phyloP scores from a whole-genome alignment of 2,797 vertebrate species.

The Aotus griseimembra region DNA sequence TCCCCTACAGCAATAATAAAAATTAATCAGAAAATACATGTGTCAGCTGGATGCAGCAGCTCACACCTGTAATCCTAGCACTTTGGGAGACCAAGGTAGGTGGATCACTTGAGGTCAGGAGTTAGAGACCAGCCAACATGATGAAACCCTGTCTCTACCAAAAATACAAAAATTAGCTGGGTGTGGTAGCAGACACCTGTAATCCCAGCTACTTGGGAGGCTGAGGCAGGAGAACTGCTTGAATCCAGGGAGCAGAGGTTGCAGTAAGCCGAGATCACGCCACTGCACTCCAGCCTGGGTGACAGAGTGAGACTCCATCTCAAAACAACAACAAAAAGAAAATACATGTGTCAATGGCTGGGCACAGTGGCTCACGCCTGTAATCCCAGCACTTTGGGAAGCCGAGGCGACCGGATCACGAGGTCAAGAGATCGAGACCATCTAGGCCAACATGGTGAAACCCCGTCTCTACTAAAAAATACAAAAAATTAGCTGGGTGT shows the following conservation, averaged over 20 bases:
- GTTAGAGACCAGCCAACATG: neutral
- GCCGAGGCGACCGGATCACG: neutral
- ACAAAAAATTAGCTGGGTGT: neutral
- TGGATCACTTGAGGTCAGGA: too few relatives aligned
- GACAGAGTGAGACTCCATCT: too few relatives aligned
- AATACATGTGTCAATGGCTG: neutral
- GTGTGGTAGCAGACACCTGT: neutral
- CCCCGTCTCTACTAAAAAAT: neutral
- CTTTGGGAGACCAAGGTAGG: too few relatives aligned
- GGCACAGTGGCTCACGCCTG: neutral
- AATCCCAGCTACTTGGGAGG: too few relatives aligned
- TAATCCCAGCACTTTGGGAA: neutral
- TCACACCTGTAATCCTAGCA: too few relatives aligned
- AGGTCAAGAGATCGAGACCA: neutral
- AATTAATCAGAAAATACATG: neutral
- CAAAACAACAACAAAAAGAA: neutral
- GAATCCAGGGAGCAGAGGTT: too few relatives aligned
- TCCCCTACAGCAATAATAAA: neutral
- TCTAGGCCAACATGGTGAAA: neutral
- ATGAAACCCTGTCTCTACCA: neutral
- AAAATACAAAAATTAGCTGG: neutral
- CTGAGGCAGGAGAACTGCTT: too few relatives aligned
- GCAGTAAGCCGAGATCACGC: too few relatives aligned
- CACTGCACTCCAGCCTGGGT: too few relatives aligned
- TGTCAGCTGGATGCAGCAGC: neutral